Conservation (phyloP, 2,888 invertebrate genomes). For the Ormyrus nitidulus region DNA sequence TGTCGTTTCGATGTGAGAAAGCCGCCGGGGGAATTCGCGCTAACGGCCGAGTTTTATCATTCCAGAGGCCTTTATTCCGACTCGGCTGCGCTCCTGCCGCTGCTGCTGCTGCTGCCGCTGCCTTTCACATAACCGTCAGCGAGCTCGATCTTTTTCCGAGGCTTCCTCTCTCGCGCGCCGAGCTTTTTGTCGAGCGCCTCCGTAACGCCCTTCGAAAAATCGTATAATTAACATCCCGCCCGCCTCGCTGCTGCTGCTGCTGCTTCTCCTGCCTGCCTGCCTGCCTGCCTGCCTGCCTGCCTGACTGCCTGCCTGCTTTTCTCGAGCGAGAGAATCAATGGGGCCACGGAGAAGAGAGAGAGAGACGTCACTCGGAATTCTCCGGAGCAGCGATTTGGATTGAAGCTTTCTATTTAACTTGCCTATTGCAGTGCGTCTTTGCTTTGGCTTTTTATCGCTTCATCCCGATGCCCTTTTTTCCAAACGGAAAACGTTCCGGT, state of each 20-base stretch:
- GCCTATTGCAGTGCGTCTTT: constrained; percentile 13
- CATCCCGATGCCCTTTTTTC: constrained; percentile 11
- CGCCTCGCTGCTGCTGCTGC: constrained; percentile 11
- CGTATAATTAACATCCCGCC: constrained; percentile 39
- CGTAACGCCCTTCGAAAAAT: constrained; percentile 42
- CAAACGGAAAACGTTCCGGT: constrained; percentile 6
- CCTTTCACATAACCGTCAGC: too few relatives aligned
- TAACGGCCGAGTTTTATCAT: constrained; percentile 16
- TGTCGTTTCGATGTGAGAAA: constrained; percentile 35
- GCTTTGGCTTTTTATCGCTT: background rate
- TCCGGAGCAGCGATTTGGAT: background rate
- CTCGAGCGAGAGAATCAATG: too few relatives aligned
- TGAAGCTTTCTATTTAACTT: constrained; percentile 35
- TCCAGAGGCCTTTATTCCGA: background rate
- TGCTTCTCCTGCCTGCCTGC: background rate
- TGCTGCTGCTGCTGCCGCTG: background rate
- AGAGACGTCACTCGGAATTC: too few relatives aligned
- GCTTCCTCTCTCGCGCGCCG: background rate
- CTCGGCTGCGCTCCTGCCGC: background rate
- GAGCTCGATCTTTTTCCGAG: too few relatives aligned
- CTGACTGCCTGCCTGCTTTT: background rate
- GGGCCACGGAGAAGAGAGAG: too few relatives aligned
- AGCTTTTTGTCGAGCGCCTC: background rate
- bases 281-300: background rate
- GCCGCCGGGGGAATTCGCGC: constrained; percentile 26